Evolutionary conservation across 2,113 vertebrate species (phyloP).

Genomic region (Rhabdornis inornatus): DNA sequence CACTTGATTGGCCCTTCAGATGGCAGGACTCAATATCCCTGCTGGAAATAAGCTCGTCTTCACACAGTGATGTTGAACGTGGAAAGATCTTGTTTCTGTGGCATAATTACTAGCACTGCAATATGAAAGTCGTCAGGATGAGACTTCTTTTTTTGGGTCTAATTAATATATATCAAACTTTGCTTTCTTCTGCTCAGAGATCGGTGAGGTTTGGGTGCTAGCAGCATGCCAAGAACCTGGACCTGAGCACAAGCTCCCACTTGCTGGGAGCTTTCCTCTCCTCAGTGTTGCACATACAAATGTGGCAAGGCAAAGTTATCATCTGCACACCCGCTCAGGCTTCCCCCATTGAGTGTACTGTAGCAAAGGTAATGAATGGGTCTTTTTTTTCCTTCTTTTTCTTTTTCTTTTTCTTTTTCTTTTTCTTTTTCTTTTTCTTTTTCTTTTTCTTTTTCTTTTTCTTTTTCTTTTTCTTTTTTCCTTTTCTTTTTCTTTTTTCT

Average conservation of each 20-base stretch:
- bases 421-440: background rate
- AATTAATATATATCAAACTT: slow-evolving; percentile 55
- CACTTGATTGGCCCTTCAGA: slow-evolving; percentile 96
- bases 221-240: background rate
- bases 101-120: slow-evolving; percentile 84
- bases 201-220: slow-evolving; percentile 3
- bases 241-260: background rate
- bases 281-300: slow-evolving; percentile 57
- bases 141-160: background rate
- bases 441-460: background rate
- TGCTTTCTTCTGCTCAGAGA: background rate
- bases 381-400: background rate
- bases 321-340: slow-evolving; percentile 61
- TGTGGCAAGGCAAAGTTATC: slow-evolving; percentile 59
- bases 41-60: slow-evolving; percentile 90
- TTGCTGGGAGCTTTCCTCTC: slow-evolving; percentile 42
- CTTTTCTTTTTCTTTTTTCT: too few species aligned
- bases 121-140: slow-evolving; percentile 69
- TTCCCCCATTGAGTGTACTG: slow-evolving; percentile 67
- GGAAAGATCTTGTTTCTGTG: slow-evolving; percentile 89
- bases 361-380: slow-evolving; percentile 76
- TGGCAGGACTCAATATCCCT: slow-evolving; percentile 90
- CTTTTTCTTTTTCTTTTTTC: background rate
- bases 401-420: background rate
- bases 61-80: slow-evolving; percentile 84